Base-by-base conservation (phyloP, 1,140 invertebrate species). In the Cotesia typhae region DNA sequence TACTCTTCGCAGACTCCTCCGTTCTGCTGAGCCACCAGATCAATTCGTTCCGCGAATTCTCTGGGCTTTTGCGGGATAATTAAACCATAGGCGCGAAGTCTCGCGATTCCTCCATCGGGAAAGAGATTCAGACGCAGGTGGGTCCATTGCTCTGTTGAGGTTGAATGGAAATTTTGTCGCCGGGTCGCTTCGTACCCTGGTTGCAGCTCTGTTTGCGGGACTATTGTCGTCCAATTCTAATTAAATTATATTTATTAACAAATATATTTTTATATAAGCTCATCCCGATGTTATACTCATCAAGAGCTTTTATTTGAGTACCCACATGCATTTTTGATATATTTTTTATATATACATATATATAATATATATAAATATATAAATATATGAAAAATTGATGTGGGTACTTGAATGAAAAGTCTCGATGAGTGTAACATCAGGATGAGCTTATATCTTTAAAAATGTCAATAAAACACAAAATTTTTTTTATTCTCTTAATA, bases 81-180 rank as follows among this genome's bases (percentile, higher is more conserved):
- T 75, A 87, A 82, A 9, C 91, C 91, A 77, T 88, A 92, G 2
- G 92, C 88, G 2, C 90, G 78, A 0, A 93, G 82, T 60, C 92
- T 85, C 0, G 91, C 91, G 9, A 92, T 89, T 12, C 92, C 91
- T 65, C 91, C 91, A 80, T 92, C 91, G 4, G 91, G 91, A 76
- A 86, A 92, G 9, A 91, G 88, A 77, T 92, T 92, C 1, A 92
- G 80, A 12, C 91, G 80, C 2, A 92, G 75, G 76, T 92, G 90
- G 3, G 89, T 91, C 80, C 85, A 90, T 3, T 81, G 75, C 59
- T 89, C 84, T 35, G 85, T 83, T 47, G 82, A 72, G 6, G 47
- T 53, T 7, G 10, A 51, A 84, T 12, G 2, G 61, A 79, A 77
- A 82, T 87, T 92, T 76, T 91, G 91, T 77, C 89, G 87, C 72